Evolutionary conservation across 2,113 vertebrate genomes (phyloP).

Genomic region (Sylvietta virens): DNA sequence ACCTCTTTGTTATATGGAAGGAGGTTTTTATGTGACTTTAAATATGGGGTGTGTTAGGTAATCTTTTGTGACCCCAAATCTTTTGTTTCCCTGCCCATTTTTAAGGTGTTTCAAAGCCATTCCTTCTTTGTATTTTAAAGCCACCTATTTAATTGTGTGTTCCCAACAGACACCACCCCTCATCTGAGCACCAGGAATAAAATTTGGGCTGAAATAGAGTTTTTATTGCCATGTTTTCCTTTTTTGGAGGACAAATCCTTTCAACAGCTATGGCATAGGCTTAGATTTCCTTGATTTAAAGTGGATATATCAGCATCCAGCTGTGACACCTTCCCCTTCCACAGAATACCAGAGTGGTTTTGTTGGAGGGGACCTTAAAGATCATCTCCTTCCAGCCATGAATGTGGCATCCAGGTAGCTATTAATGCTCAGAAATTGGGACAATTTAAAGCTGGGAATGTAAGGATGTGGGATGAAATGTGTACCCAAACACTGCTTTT

Average conservation of each 20-base stretch:
- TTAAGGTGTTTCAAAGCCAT: background rate
- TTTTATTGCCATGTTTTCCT: background rate
- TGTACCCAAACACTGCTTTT: background rate
- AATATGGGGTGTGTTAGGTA: background rate
- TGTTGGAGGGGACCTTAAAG: background rate
- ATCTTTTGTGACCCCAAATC: background rate
- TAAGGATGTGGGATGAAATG: background rate
- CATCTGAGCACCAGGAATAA: background rate
- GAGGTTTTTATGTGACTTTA: background rate
- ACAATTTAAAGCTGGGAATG: background rate
- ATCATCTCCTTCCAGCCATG: background rate
- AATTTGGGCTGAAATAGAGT: background rate
- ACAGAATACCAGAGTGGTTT: background rate
- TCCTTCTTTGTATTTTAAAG: background rate
- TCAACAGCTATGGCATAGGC: background rate
- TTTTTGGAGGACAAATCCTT: background rate
- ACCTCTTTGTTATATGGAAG: background rate
- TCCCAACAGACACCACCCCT: background rate
- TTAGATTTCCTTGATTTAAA: background rate
- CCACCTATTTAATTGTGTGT: background rate
- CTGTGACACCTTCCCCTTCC: background rate
- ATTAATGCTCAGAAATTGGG: background rate
- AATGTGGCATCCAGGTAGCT: background rate
- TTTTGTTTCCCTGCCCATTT: background rate
- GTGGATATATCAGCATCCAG: background rate